Evolutionary conservation across 2,113 vertebrate genomes (phyloP), one percentile per base, ranked within the genome.

Genomic region (Spermophilus dauricus): DNA sequence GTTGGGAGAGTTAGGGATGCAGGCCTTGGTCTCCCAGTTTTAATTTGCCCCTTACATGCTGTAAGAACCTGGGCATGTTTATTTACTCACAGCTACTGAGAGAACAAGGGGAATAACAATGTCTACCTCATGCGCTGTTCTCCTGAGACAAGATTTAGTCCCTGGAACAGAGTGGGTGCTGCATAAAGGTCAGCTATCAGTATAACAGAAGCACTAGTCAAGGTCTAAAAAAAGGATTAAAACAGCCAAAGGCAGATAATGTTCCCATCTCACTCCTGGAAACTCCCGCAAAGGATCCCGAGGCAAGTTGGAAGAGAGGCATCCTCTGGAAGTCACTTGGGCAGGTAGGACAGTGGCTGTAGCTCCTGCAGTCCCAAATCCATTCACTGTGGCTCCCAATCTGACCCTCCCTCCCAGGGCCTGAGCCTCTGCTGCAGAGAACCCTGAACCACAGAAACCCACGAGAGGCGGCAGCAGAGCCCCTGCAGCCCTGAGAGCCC

Each of bases 21-120:
- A 28, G 42, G 72, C 17, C 18, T 22, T 17, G 70, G 56, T 34
- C 34, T 53, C 58, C 9, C 45, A 0, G 8, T 5, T 18, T 39
- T 26, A 18, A 30, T 45, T 58, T 13, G 22, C 22, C n/a, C 22
- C 48, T 28, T 67, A 2, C 1, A 24, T 86, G 18, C 58, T 67
- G 4, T 17, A 56, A 86, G 61, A 85, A 75, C 22, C 42, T n/a
- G 14, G 8, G 4, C 8, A 28, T 24, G 34, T 28, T 73, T 17
- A 1, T 58, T 10, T 42, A 2, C 11, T 61, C 39, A 22, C 3
- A 30, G 42, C 45, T 51, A 20, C 70, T 26, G 18, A 2, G n/a
- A 42, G 16, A 65, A 42, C 1, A 7, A 0, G 8, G 26, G 18
- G 0, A 17, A 8, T 22, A 37, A 26, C 10, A 12, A 4, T 28